phyloP scores from a whole-genome alignment of 1,140 invertebrate species.

The Drosophila pruinosa region DNA sequence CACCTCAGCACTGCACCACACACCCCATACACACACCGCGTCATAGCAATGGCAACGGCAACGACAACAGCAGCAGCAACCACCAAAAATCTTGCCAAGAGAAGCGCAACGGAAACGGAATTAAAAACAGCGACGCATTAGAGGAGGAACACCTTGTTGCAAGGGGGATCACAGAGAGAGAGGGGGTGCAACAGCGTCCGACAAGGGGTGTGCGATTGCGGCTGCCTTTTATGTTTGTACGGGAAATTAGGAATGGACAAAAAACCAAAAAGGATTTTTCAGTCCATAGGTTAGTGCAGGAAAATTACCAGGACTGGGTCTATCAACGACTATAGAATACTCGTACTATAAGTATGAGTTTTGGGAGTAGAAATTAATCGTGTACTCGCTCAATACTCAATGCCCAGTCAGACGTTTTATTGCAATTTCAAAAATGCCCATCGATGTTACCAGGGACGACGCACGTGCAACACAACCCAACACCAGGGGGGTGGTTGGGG shows the following conservation, averaged over 20 bases:
- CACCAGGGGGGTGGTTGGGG: background rate
- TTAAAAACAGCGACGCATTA: constrained; percentile 49
- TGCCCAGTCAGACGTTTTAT: constrained; percentile 74
- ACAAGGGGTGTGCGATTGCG: constrained; percentile 35
- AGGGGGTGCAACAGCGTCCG: constrained; percentile 16
- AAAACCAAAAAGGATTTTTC: constrained; percentile 50
- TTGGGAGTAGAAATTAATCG: constrained; percentile 59
- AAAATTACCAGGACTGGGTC: constrained; percentile 15
- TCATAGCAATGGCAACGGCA: constrained; percentile 27
- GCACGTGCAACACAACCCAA: constrained; percentile 38
- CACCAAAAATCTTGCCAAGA: constrained; percentile 56
- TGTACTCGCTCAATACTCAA: constrained; percentile 44
- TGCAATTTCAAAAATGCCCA: constrained; percentile 60
- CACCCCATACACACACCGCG: background rate
- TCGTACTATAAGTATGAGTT: background rate
- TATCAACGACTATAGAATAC: background rate
- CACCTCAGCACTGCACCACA: background rate
- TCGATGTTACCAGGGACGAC: constrained; percentile 49
- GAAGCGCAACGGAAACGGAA: constrained; percentile 47
- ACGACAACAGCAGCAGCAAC: constrained; percentile 35
- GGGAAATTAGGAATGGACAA: constrained; percentile 63
- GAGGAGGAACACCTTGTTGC: constrained; percentile 27
- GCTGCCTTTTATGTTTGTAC: constrained; percentile 65
- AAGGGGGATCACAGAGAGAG: constrained; percentile 1
- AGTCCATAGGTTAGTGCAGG: constrained; percentile 10